These are phyloP conservation scores for Carterocephalus palaemon DNA, from an alignment of 2,888 invertebrate genomes.

Conservation along the genomic window DNA sequence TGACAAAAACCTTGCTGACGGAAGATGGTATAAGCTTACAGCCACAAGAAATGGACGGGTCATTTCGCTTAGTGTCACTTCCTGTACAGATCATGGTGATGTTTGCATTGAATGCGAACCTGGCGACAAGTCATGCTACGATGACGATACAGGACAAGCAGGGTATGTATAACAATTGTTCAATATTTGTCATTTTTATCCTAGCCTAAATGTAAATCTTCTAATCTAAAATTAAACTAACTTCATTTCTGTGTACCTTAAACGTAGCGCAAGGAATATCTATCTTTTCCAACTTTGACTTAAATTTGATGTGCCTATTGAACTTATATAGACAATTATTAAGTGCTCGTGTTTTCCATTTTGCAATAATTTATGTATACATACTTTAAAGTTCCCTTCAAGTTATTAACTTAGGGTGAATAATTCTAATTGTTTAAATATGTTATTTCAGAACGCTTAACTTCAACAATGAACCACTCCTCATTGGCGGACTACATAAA, in stretches of 20 bases:
- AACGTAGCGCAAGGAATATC: no score
- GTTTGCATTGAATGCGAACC: slow-evolving; percentile 91
- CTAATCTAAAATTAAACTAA: no score
- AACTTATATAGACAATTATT: no score
- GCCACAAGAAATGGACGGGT: slow-evolving; percentile 94
- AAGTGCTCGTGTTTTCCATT: no score
- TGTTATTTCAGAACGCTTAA: slow-evolving; percentile 87
- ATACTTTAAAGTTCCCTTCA: neutral
- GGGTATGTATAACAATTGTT: slow-evolving; percentile 81
- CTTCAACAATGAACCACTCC: slow-evolving; percentile 92
- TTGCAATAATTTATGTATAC: neutral
- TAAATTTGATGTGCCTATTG: no score
- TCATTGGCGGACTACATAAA: slow-evolving; percentile 90
- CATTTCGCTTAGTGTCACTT: slow-evolving; percentile 88
- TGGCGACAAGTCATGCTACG: slow-evolving; percentile 89
- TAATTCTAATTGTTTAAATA: slow-evolving; percentile 11
- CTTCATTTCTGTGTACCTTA: no score
- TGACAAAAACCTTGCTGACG: slow-evolving; percentile 86
- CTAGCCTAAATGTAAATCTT: neutral
- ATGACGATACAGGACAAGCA: slow-evolving; percentile 91
- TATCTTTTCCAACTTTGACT: no score
- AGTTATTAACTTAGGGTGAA: no score
- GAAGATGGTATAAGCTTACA: slow-evolving; percentile 94
- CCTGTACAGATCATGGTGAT: slow-evolving; percentile 92
- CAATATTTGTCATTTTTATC: neutral